phyloP scores from a whole-genome alignment of 2,888 invertebrate species.

The Ellobium chinense region DNA sequence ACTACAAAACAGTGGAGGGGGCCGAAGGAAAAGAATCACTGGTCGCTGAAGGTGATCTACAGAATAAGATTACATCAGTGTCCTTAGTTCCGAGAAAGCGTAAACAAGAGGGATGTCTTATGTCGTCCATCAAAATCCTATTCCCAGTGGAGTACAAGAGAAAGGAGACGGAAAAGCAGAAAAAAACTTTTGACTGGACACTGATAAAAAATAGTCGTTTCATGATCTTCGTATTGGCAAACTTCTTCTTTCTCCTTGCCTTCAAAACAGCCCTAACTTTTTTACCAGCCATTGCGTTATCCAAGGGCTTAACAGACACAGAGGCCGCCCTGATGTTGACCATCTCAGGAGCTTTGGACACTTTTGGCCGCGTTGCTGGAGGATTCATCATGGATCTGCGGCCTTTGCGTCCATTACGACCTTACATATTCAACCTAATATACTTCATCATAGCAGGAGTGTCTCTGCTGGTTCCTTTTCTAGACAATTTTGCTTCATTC shows the following conservation, averaged over 20 bases:
- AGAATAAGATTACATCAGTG: too few relatives aligned
- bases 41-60: too few relatives aligned
- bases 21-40: too few relatives aligned
- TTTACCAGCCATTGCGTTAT: slow-evolving; percentile 63
- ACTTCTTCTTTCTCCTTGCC: slow-evolving; percentile 44
- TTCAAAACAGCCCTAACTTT: slow-evolving; percentile 64
- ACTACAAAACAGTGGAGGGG: too few relatives aligned
- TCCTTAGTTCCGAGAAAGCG: too few relatives aligned
- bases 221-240: slow-evolving; percentile 50
- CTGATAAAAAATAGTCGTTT: slow-evolving; percentile 50
- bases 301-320: slow-evolving; percentile 55
- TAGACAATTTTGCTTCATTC: slow-evolving; percentile 53
- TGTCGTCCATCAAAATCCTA: slow-evolving; percentile 21
- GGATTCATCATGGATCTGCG: slow-evolving; percentile 63
- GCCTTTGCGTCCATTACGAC: slow-evolving; percentile 57
- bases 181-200: slow-evolving; percentile 46
- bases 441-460: slow-evolving; percentile 54
- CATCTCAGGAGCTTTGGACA: slow-evolving; percentile 65
- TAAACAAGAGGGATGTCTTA: too few relatives aligned
- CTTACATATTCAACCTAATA: slow-evolving; percentile 60
- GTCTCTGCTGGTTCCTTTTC: slow-evolving; percentile 12
- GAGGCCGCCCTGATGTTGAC: slow-evolving; percentile 63
- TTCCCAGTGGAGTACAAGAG: slow-evolving; percentile 41
- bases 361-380: slow-evolving; percentile 56
- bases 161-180: slow-evolving; percentile 10